These are phyloP conservation scores for Atta cephalotes DNA, from an alignment of 1,140 invertebrate genomes.

Conservation along the genomic window DNA sequence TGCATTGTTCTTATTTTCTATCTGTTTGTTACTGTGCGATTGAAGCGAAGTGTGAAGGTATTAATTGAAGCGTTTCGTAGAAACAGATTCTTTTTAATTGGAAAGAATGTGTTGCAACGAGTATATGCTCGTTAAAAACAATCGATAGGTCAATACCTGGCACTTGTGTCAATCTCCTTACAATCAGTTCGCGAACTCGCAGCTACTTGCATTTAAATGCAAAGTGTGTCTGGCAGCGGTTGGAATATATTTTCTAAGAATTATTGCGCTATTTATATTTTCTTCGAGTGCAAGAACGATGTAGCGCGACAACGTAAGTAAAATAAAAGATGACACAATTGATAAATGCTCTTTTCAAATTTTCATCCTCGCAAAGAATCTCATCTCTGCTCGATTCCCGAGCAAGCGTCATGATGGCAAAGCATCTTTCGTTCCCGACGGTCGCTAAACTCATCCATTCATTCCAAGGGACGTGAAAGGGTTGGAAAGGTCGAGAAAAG, in stretches of 20 bases:
- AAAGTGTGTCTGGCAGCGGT: conserved; percentile 3
- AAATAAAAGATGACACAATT: conserved; percentile 23
- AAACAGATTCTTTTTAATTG: neutral
- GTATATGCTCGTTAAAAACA: conserved; percentile 1
- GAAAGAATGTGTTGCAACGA: neutral
- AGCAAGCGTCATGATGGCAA: neutral
- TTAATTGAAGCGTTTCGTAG: neutral
- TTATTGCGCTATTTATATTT: conserved; percentile 17
- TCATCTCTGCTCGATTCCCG: neutral
- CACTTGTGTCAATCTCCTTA: conserved; percentile 11
- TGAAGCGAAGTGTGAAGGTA: neutral
- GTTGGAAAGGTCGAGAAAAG: conserved; percentile 17
- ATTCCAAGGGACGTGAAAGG: conserved; percentile 22
- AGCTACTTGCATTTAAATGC: conserved; percentile 20
- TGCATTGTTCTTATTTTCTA: neutral
- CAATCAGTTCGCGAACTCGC: neutral
- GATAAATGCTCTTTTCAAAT: conserved; percentile 14
- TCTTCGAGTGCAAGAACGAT: neutral
- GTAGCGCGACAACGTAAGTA: neutral
- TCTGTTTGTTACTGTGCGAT: neutral
- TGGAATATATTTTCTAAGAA: conserved; percentile 3
- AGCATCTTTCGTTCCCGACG: conserved; percentile 1
- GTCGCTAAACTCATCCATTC: conserved; percentile 35
- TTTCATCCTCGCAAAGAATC: conserved; percentile 2
- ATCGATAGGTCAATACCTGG: conserved; percentile 9